Conservation (phyloP, 1,140 invertebrate species). For the Panulirus ornatus region DNA sequence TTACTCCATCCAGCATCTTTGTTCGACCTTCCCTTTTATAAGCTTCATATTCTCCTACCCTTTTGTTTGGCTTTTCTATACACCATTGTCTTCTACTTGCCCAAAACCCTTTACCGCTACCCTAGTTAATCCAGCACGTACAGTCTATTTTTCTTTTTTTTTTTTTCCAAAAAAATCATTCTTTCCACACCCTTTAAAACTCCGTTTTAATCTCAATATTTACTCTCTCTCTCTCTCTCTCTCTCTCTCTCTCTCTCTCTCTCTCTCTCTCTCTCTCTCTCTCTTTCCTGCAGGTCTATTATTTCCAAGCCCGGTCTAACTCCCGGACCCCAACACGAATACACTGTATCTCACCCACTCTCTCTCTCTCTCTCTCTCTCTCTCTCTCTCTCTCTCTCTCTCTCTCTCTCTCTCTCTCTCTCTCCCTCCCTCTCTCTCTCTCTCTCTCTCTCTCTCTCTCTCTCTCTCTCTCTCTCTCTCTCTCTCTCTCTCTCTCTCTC, state of each 20-base stretch:
- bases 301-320: too few species aligned
- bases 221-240: neutral
- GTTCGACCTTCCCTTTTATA: too few species aligned
- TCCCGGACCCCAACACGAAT: too few species aligned
- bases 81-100: neutral
- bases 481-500: neutral
- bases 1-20: too few species aligned
- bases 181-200: neutral
- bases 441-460: neutral
- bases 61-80: too few species aligned
- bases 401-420: neutral
- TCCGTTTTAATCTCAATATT: neutral
- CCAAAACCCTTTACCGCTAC: neutral
- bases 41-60: too few species aligned
- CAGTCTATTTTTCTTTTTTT: neutral
- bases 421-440: neutral
- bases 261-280: neutral
- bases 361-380: neutral
- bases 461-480: neutral
- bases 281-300: neutral
- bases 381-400: neutral
- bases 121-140: neutral
- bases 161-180: neutral
- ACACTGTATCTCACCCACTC: too few species aligned
- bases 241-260: neutral